Evolutionary conservation across 1,140 invertebrate genomes (phyloP).

Genomic region (Habropoda laboriosa): DNA sequence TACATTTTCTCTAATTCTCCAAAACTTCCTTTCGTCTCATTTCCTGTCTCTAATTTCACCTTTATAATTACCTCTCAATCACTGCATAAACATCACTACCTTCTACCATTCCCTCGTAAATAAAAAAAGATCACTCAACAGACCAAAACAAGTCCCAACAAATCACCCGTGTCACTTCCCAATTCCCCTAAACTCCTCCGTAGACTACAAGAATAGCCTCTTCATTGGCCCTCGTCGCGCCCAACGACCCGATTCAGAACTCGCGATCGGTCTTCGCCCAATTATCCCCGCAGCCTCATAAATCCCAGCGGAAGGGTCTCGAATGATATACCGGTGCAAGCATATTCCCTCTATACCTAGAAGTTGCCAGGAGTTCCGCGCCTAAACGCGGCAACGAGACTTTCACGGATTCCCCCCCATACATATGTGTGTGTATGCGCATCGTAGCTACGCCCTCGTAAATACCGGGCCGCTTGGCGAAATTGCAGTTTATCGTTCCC

Average conservation of each 20-base stretch:
- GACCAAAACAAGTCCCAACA: too few relatives aligned
- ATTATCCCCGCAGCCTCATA: not conserved
- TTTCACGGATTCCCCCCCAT: not conserved
- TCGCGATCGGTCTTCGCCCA: not conserved
- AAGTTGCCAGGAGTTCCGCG: not conserved
- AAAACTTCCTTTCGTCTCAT: too few relatives aligned
- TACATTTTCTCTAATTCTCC: too few relatives aligned
- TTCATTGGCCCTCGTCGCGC: not conserved
- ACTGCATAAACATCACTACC: too few relatives aligned
- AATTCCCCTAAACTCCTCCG: not conserved
- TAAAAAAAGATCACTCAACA: too few relatives aligned
- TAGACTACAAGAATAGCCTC: not conserved
- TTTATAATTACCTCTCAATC: too few relatives aligned
- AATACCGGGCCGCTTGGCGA: conserved; percentile 31
- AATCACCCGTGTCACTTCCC: too few relatives aligned
- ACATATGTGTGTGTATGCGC: too few relatives aligned
- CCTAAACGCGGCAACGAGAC: conserved; percentile 23
- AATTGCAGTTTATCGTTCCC: conserved; percentile 42
- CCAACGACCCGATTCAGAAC: not conserved
- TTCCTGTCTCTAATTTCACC: too few relatives aligned
- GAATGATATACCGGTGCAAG: conserved; percentile 1
- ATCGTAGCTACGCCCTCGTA: not conserved
- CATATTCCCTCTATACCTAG: not conserved
- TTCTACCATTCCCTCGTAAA: too few relatives aligned
- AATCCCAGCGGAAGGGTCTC: not conserved